A percentile compares a stretch with the other conserved stretches of the same genome.
phyloP scores from a whole-genome alignment of 2,888 invertebrate species.

The Philopedon plagiatum region DNA sequence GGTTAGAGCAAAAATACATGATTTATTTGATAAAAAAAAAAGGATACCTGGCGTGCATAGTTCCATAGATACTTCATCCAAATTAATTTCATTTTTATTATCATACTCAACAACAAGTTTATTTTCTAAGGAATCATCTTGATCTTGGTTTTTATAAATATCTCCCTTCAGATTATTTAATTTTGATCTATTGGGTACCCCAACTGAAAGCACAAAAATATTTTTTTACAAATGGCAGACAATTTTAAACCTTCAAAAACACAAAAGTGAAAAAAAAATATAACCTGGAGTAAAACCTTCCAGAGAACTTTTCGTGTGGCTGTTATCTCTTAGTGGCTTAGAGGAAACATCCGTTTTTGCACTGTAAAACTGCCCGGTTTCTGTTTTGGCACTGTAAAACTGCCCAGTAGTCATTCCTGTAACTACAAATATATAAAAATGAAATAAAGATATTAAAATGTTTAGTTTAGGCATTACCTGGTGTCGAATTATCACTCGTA shows the following conservation, averaged over 20 bases:
- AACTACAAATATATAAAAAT: constrained; percentile 4
- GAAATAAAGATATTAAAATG: neutral
- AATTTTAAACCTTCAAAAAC: too few species aligned
- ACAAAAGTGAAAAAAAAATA: too few species aligned
- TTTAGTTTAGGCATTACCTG: constrained; percentile 1
- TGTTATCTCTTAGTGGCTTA: neutral
- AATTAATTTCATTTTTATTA: constrained; percentile 1
- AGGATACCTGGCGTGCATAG: constrained; percentile 26
- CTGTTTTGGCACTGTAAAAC: constrained; percentile 27
- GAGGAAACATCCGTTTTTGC: constrained; percentile 28
- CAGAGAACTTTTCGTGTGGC: constrained; percentile 6
- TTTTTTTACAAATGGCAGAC: neutral
- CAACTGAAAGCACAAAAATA: constrained; percentile 20
- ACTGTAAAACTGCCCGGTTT: constrained; percentile 32
- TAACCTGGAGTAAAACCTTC: constrained; percentile 11
- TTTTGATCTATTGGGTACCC: constrained; percentile 34
- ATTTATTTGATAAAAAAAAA: too few species aligned
- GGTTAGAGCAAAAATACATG: too few species aligned
- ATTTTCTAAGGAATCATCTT: neutral
- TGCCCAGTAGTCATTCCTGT: neutral
- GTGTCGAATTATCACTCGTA: constrained; percentile 5
- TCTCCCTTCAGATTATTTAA: constrained; percentile 1
- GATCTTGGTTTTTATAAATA: constrained; percentile 11
- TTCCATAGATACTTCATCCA: constrained; percentile 20
- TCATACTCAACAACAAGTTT: neutral